Evolutionary conservation across 2,888 invertebrate species (phyloP), one percentile per base, ranked within the genome.

Genomic region (Morpho achilles): DNA sequence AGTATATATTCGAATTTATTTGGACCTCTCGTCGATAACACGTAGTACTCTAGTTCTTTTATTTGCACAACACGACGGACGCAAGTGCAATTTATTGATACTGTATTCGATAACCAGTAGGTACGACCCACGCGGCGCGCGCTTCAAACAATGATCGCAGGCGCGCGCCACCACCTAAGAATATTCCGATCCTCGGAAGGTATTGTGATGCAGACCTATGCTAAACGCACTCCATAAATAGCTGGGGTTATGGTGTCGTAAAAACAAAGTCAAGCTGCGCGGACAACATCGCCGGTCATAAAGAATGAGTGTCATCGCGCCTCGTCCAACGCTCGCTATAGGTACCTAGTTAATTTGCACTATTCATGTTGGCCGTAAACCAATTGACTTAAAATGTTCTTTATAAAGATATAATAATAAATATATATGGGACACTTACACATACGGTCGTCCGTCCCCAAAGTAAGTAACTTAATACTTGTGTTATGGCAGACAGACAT

Each of bases 1-100:
- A 79, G 80, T 76, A 77, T 77, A 80, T 76, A 80, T 80, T 80
- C 76, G 77, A 84, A 87, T 88, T 87, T 87, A 87, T 89, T 83
- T 82, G 77, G 81, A 80, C 81, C 79, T 79, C 84, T 80, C 76
- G 77, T 78, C 82, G 87, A 89, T 88, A 88, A 80, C 80, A 76
- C 74, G 73, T 73, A 73, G 77, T 73, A 75, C 75, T 76, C 72
- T 62, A 65, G 73, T 83, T 82, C 82, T 87, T 88, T 88, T 89
- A 83, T 85, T 87, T 85, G 76, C 76, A 69, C 76, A 77, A 82
- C 82, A 82, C 79, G 81, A 80, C 79, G 72, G 79, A 82, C 79
- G 79, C 84, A 82, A 84, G 82, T 84, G 80, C 84, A 89, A 90
- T 89, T 90, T 89, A 90, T 90, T 87, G 86, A 84, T 84, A 79